phyloP scores from a whole-genome alignment of 2,888 invertebrate species.

The Strigamia crassipes region DNA sequence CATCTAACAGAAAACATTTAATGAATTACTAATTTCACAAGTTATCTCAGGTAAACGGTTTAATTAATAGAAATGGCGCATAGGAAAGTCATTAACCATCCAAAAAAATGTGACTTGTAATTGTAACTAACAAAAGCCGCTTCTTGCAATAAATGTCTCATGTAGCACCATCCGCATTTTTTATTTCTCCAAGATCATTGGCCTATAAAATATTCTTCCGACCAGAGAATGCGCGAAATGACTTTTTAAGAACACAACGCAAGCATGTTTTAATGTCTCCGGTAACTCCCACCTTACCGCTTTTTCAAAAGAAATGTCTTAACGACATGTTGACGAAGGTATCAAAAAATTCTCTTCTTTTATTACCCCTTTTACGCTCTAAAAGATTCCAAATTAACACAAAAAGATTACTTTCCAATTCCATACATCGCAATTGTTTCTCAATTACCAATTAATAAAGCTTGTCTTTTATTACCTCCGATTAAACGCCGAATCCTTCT shows the following conservation, averaged over 20 bases:
- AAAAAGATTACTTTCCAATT: too few species aligned
- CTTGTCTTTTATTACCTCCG: too few species aligned
- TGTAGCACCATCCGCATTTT: not conserved
- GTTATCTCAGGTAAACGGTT: too few species aligned
- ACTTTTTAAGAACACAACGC: not conserved
- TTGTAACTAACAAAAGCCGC: not conserved
- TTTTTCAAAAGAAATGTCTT: constrained; percentile 1
- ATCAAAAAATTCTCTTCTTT: not conserved
- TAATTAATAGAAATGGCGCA: too few species aligned
- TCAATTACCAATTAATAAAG: too few species aligned
- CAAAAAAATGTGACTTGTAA: not conserved
- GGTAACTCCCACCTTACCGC: not conserved
- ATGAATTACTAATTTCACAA: too few species aligned
- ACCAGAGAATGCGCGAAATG: not conserved
- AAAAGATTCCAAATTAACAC: too few species aligned
- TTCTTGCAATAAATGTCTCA: not conserved
- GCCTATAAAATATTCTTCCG: constrained; percentile 27
- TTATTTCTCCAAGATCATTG: constrained; percentile 19
- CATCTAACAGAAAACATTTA: too few species aligned
- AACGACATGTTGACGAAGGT: constrained; percentile 18
- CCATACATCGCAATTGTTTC: too few species aligned
- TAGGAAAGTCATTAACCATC: not conserved
- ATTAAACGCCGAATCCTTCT: too few species aligned
- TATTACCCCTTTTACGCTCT: not conserved
- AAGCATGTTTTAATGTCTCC: constrained; percentile 22